Evolutionary conservation across 1,140 invertebrate species (phyloP), one percentile per base, ranked within the genome.

Genomic region (Euglossa dilemma): DNA sequence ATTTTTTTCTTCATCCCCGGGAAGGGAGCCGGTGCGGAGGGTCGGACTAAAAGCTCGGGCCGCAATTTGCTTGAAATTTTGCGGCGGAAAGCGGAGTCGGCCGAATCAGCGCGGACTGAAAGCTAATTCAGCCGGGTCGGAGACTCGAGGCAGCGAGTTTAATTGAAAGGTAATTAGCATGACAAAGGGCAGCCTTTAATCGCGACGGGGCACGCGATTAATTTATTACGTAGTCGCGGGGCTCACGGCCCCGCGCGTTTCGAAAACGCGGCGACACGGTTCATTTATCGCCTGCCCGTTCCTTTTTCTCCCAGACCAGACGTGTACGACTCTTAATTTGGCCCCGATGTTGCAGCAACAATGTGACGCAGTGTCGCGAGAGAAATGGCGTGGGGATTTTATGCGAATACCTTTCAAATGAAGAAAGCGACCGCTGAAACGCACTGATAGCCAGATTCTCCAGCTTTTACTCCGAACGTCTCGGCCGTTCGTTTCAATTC

Each of bases 151-250:
- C 86, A 89, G 85, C 80, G 87, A 80, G 84, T 90, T 92, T 92
- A 92, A 92, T 92, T 91, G 89, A 90, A 89, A 88, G 75, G 85
- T 92, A 92, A 92, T 92, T 92, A 92, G 87, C 91, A 92, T 92
- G 74, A 91, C 90, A 92, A 92, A 92, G 88, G 82, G 79, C 70
- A 64, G 45, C 18, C 50, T 63, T 70, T 78, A 80, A 83, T 74
- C 71, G 76, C 47, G 50, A 36, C 56, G 81, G 85, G 78, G 67
- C 72, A 64, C 63, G 85, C 83, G 85, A 92, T 91, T 89, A 91
- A 90, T 90, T 89, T 78, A 76, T 71, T n/a, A 25, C 79, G 52
- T 75, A 69, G 80, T 86, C 43, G 23, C 23, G 63, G 6, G 63
- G 11, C 63, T 66, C 36, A 12, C 18, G 67, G 45, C 47, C 78